Evolutionary conservation across 2,888 invertebrate species (phyloP).

Genomic region (Drosophila paracracens): DNA sequence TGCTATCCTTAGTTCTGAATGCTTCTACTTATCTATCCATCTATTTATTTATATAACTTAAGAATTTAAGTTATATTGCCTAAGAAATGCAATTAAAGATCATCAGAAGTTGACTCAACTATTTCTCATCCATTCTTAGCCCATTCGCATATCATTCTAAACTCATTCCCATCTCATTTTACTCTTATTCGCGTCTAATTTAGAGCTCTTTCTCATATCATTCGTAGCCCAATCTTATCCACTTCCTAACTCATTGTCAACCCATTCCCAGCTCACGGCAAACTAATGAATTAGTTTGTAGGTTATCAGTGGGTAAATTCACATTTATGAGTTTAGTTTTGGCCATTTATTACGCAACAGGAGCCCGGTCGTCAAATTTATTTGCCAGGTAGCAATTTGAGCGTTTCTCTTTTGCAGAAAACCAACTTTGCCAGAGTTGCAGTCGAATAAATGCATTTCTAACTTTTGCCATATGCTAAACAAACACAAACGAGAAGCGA

Average conservation of each 20-base stretch:
- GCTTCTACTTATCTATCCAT: not conserved
- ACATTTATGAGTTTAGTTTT: slow-evolving; percentile 17
- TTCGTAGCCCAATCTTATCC: no score
- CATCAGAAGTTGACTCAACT: not conserved
- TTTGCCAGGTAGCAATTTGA: not conserved
- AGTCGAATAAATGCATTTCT: slow-evolving; percentile 40
- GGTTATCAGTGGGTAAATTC: slow-evolving; percentile 12
- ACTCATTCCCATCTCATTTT: not conserved
- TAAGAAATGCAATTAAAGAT: not conserved
- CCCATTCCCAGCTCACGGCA: not conserved
- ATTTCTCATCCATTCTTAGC: not conserved
- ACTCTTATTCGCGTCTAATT: not conserved
- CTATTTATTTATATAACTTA: not conserved
- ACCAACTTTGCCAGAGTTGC: slow-evolving; percentile 16
- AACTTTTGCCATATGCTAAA: slow-evolving; percentile 55
- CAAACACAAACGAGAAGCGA: slow-evolving; percentile 14
- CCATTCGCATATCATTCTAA: not conserved
- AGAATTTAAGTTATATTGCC: not conserved
- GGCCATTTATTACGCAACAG: not conserved
- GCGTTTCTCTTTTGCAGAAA: not conserved
- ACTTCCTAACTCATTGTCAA: not conserved
- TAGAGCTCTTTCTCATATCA: not conserved
- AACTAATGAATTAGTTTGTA: slow-evolving; percentile 11
- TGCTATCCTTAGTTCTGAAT: not conserved
- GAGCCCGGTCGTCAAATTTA: not conserved